Percentiles rank a stretch among this genome's conserved stretches.
phyloP scores from a whole-genome alignment of 2,888 invertebrate species.

The Thereva nobilitata region DNA sequence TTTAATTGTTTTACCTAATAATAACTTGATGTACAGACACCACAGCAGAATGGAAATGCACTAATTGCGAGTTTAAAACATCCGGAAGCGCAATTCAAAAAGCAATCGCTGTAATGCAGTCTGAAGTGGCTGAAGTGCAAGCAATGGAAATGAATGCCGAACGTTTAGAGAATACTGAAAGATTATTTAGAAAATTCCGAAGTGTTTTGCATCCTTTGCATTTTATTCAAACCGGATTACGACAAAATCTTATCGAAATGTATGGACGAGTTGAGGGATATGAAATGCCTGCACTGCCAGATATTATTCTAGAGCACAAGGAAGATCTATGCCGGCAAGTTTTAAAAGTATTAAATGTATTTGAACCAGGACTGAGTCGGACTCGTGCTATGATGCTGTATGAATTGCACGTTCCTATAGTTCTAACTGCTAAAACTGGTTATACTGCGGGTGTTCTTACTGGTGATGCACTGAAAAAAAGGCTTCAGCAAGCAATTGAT shows the following conservation, averaged over 20 bases:
- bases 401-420: constrained; percentile 78
- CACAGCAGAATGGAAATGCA: constrained; percentile 53
- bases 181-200: constrained; percentile 66
- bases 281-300: constrained; percentile 70
- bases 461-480: constrained; percentile 64
- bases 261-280: constrained; percentile 79
- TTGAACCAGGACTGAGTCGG: constrained; percentile 78
- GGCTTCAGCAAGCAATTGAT: constrained; percentile 67
- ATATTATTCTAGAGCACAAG: constrained; percentile 74
- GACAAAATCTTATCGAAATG: constrained; percentile 73
- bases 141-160: constrained; percentile 62
- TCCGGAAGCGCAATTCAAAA: constrained; percentile 65
- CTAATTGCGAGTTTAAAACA: constrained; percentile 67
- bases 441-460: constrained; percentile 65
- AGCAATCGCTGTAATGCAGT: constrained; percentile 67
- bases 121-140: constrained; percentile 69
- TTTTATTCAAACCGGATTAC: constrained; percentile 68
- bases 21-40: constrained; percentile 44
- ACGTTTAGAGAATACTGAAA: constrained; percentile 69
- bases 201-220: constrained; percentile 78
- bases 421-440: constrained; percentile 70
- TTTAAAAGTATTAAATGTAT: constrained; percentile 69
- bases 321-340: constrained; percentile 72
- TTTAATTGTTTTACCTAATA: background rate
- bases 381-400: constrained; percentile 79